phyloP scores from a whole-genome alignment of 1,140 invertebrate genomes.

The Drosophila equinoxialis region DNA sequence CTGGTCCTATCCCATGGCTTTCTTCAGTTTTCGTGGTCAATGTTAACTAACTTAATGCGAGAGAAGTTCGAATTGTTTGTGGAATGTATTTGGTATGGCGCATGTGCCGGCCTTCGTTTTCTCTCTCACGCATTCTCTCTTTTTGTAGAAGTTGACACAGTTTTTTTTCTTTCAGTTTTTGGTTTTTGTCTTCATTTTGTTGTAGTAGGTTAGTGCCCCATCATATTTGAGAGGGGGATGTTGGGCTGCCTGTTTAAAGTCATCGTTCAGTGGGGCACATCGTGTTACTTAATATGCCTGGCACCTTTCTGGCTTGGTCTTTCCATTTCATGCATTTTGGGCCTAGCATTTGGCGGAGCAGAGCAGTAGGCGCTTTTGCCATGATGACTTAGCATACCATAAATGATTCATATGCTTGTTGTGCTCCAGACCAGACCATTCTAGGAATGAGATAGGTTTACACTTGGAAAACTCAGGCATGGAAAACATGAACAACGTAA shows the following conservation, averaged over 20 bases:
- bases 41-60: slow-evolving; percentile 50
- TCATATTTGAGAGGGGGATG: slow-evolving; percentile 28
- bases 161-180: slow-evolving; percentile 3
- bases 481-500: neutral
- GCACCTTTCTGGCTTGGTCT: slow-evolving; percentile 53
- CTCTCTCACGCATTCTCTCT: slow-evolving; percentile 10
- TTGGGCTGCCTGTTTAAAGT: slow-evolving; percentile 23
- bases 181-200: slow-evolving; percentile 24
- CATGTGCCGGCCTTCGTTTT: slow-evolving; percentile 30
- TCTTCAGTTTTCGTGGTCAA: slow-evolving; percentile 66
- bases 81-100: slow-evolving; percentile 48
- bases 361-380: neutral
- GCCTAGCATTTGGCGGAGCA: slow-evolving; percentile 21
- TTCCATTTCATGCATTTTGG: slow-evolving; percentile 32
- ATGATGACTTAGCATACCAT: slow-evolving; percentile 64
- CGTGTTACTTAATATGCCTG: slow-evolving; percentile 75
- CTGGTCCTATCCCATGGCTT: slow-evolving; percentile 38
- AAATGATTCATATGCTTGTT: slow-evolving; percentile 70
- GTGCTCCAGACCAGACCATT: neutral
- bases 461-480: slow-evolving; percentile 3
- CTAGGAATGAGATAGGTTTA: neutral
- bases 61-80: slow-evolving; percentile 73
- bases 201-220: slow-evolving; percentile 76
- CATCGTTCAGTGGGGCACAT: slow-evolving; percentile 14
- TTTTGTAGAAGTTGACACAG: slow-evolving; percentile 59